These are phyloP conservation scores for Antheraea pernyi DNA, from an alignment of 1,140 invertebrate genomes.

Conservation along the genomic window DNA sequence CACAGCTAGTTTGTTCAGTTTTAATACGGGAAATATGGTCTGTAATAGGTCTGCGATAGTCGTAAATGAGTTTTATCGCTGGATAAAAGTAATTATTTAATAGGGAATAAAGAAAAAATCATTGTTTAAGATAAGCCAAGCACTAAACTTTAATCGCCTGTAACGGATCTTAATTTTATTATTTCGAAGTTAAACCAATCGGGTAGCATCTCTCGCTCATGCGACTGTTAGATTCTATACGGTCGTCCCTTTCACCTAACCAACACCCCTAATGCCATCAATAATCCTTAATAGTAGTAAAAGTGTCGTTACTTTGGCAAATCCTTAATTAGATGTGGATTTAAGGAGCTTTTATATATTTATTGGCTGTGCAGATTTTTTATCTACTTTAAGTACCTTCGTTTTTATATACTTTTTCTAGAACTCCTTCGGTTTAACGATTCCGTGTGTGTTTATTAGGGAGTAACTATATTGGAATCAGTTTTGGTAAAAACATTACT, in stretches of 20 bases:
- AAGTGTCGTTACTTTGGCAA: conserved; percentile 8
- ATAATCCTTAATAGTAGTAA: conserved; percentile 25
- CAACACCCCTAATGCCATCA: neutral
- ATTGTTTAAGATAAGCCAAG: conserved; percentile 16
- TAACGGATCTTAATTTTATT: conserved; percentile 19
- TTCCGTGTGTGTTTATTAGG: no score
- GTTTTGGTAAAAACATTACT: no score
- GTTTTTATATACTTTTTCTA: neutral
- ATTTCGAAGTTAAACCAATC: conserved; percentile 10
- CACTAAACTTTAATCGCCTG: conserved; percentile 40
- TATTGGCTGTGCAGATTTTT: no score
- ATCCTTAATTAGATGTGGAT: conserved; percentile 9
- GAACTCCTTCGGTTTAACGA: neutral
- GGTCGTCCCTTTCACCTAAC: conserved; percentile 3
- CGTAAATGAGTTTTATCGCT: no score
- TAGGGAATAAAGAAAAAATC: neutral
- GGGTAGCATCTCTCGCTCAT: conserved; percentile 7
- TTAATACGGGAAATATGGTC: no score
- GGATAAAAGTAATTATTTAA: no score
- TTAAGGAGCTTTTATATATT: neutral
- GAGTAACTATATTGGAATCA: no score
- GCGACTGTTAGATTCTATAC: neutral
- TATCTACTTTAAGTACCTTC: neutral
- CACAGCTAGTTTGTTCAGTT: no score
- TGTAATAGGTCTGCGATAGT: no score